Evolutionary conservation across 2,888 invertebrate genomes (phyloP), one percentile per base, ranked within the genome.

Genomic region (Sphaerophoria rueppellii): DNA sequence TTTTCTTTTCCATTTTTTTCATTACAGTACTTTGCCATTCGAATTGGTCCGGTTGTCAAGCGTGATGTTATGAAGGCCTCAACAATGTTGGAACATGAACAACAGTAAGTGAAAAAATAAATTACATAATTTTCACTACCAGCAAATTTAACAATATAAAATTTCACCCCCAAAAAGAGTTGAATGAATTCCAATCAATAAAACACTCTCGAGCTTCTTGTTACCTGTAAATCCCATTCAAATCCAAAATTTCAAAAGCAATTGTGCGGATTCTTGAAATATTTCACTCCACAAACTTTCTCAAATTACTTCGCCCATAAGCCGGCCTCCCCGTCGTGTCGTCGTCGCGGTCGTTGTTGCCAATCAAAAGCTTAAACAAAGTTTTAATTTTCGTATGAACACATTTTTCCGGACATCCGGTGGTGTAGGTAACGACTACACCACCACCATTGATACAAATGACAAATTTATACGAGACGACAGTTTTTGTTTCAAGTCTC

Each of bases 61-160:
- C 97, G 97, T 91, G 99, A 99, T 93, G 98, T 99, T 55, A 99
- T 99, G 98, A 99, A 98, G 91, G 99, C 99, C 24, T 99, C 99
- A n/a, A 98, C 97, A 87, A 99, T 99, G 99, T 93, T 99, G 93
- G 99, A 99, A 91, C 98, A 99, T 92, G 99, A 99, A 90, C 95
- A 96, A 80, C 97, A 98, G 95, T 98, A 92, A 95, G 95, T 95
- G 90, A 46, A 55, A 60, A 50, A 58, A 11, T 52, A 11, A 50
- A 7, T 37, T n/a, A 16, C n/a, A 14, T 50, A 40, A 34, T 46
- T 6, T 54, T 16, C 46, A 9, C 14, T 9, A 43, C 16, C 34
- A 32, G 16, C 46, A 55, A 69, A 72, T 72, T 77, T 72, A 3
- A 6, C 2, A 24, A 24, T 24, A 24, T 40, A 7, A 40, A 40